Conservation (phyloP, 2,888 invertebrate species). For the Nemotelus nigrinus region DNA sequence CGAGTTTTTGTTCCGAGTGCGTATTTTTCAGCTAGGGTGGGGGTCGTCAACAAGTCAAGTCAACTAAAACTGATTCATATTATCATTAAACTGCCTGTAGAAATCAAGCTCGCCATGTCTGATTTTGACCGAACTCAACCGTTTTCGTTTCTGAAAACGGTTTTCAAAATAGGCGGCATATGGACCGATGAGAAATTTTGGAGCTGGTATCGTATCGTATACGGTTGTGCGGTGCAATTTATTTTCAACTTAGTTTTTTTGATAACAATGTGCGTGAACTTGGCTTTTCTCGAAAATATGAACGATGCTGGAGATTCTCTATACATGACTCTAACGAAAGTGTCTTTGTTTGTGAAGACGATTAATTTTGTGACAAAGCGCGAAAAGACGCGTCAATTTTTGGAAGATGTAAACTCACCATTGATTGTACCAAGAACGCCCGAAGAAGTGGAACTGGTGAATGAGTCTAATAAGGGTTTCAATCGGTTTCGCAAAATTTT, state of each 20-base stretch:
- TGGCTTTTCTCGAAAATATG: neutral
- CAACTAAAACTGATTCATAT: too few relatives aligned
- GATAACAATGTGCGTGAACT: neutral
- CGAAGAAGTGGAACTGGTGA: neutral
- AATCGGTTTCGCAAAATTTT: neutral
- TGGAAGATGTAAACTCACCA: neutral
- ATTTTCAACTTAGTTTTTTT: neutral
- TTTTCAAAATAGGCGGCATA: neutral
- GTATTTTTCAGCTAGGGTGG: too few relatives aligned
- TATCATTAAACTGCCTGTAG: too few relatives aligned
- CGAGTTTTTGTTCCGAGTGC: too few relatives aligned
- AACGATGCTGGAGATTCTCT: neutral
- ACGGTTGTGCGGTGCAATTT: too few relatives aligned
- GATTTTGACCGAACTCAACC: neutral
- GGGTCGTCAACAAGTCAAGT: too few relatives aligned
- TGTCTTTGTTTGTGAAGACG: neutral
- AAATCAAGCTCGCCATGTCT: neutral
- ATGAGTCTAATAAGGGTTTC: neutral
- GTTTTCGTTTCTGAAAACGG: neutral
- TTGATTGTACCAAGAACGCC: neutral
- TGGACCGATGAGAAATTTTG: neutral
- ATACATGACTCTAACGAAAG: conserved; percentile 11
- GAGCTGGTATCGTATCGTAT: neutral
- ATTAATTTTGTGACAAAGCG: neutral
- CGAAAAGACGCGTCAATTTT: neutral